Base-by-base conservation (phyloP, 2,113 vertebrate genomes). In the Lynx canadensis region DNA sequence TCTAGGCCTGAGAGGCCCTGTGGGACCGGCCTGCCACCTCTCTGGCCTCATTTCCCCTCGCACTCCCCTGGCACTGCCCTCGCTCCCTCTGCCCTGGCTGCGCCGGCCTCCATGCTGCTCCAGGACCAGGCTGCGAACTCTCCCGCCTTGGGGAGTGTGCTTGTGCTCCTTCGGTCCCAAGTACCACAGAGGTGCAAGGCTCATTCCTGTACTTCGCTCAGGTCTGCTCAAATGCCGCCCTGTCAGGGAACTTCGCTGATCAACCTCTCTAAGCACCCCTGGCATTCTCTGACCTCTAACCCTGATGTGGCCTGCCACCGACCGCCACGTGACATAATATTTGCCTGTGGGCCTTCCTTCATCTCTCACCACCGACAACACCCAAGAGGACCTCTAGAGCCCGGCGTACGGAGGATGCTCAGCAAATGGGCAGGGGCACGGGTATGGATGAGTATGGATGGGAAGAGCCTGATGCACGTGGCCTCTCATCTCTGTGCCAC, bases 371-470 rank as follows among this genome's bases (percentile, higher is more conserved):
- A n/a, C 19, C 31, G n/a, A 25, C 45, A 73, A 78, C 3, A 38
- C 31, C 52, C 38, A 36, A 31, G 48, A 63, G 80, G 73, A 45
- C 11, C 68, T 76, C 50, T 10, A 29, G 55, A 83, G 57, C 79
- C 87, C 13, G 4, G 41, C 50, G 33, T 6, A 14, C 14, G 41
- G 50, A 23, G 48, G 45, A 38, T 60, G 19, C 89, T 74, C 18
- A 29, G 48, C 41, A 57, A 29, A 21, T 25, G 36, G 65, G 41
- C 7, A 41, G 52, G 48, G 50, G 8, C 48, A 4, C 8, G 18
- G 82, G 29, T 25, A 1, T 9, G 19, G 48, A 19, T 11, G 23
- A 73, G 29, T 31, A 1, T 7, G 12, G 50, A 13, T 0, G 0
- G 52, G 36, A 57, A 66, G 84, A 71, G 88, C 60, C 38, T 33